These are phyloP conservation scores for Sylvia atricapilla DNA, from an alignment of 2,113 vertebrate species.

Conservation along the genomic window DNA sequence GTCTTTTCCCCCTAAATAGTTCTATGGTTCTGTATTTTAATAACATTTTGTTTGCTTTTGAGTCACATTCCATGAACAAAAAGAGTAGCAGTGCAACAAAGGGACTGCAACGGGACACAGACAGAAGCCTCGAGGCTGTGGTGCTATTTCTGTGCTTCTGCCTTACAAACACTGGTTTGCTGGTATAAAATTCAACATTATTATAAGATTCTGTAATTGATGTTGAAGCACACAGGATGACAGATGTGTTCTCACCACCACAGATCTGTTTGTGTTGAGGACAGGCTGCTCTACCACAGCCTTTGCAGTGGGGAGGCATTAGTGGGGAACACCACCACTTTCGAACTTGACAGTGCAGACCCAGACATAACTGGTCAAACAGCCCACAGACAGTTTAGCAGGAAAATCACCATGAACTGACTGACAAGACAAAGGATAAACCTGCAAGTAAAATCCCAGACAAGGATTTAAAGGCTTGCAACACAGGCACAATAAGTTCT, in stretches of 20 bases:
- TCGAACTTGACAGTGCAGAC: background rate
- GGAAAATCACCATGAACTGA: background rate
- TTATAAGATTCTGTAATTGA: background rate
- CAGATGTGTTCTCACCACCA: background rate
- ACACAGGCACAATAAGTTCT: background rate
- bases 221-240: background rate
- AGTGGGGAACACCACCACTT: background rate
- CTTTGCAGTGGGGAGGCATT: background rate
- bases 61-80: background rate
- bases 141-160: background rate
- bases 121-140: background rate
- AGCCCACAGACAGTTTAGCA: background rate
- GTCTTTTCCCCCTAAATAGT: background rate
- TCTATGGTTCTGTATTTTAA: background rate
- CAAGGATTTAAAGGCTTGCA: slow-evolving; percentile 3
- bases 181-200: background rate
- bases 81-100: background rate
- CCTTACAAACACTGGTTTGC: background rate
- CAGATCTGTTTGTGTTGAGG: too few species aligned
- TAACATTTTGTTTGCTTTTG: background rate
- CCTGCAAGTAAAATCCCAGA: slow-evolving; percentile 31
- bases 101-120: background rate
- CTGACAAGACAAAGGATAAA: slow-evolving; percentile 31
- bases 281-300: background rate
- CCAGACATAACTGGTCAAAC: background rate